Evolutionary conservation across 1,140 invertebrate genomes (phyloP), one percentile per base, ranked within the genome.

Genomic region (Drosophila kikkawai): DNA sequence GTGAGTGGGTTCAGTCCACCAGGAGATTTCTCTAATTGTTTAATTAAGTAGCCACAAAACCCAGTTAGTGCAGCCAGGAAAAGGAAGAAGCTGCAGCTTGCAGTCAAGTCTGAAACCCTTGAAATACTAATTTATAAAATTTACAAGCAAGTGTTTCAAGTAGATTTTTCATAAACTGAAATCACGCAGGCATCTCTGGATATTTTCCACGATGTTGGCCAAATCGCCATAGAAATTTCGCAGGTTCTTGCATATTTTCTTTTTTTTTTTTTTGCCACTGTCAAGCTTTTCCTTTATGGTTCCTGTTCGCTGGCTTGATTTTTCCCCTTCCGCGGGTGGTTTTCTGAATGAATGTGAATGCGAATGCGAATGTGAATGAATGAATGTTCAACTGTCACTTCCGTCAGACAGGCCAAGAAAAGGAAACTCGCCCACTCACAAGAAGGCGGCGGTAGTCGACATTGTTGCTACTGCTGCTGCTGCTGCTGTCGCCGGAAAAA

Each of bases 381-480:
- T 90, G 81, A 88, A 88, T 90, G 85, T 88, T 90, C 85, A 88
- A 88, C 85, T 87, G 84, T 87, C 84, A 87, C 85, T 87, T 87
- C 84, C 84, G 84, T 57, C 79, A 64, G 80, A 58, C 64, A 73
- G 41, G 50, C 66, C 67, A 69, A 69, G 67, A 53, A 69, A 69
- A 53, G 67, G 63, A 70, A 70, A 66, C 51, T 57, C 41, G 39
- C 53, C 56, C 77, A 75, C 73, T 55, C 45, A 66, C 53, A 63
- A 45, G 57, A 44, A 32, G 57, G 15, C 19, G 41, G 11, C 29
- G 36, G 26, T 9, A 7, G 58, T 8, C 17, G 66, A 55, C 53
- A 55, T 55, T 55, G 59, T 63, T 39, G 26, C 11, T 32, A 22
- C 34, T 22, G 39, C 17, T 41, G 53, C 32, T 34, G 59, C 36